Conservation (phyloP, 30 jellyfish, hydroid and myxozoan genomes). For the Aurelia coerulea region DNA sequence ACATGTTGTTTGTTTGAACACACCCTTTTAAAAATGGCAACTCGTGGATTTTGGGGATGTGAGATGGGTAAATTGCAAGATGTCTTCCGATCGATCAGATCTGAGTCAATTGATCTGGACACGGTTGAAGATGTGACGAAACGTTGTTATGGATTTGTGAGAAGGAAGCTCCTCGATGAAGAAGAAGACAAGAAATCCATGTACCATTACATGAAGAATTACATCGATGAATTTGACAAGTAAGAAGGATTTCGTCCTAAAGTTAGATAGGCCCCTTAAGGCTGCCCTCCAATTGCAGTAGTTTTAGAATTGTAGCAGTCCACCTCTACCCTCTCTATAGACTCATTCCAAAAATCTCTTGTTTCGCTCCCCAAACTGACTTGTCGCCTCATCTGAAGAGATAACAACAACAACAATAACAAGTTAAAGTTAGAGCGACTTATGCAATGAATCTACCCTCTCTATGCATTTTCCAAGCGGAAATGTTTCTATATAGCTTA, state of each 20-base stretch:
- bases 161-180: conserved; percentile 67
- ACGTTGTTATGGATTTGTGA: conserved; percentile 87
- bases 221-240: conserved; percentile 97
- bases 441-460: no score
- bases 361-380: no score
- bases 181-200: conserved; percentile 58
- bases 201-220: conserved; percentile 84
- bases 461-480: background rate
- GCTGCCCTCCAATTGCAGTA: no score
- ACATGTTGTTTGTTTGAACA: conserved; percentile 89
- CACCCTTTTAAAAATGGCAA: conserved; percentile 94
- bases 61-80: conserved; percentile 94
- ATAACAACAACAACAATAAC: no score
- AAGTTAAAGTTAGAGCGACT: no score
- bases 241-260: background rate
- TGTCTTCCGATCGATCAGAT: conserved; percentile 88
- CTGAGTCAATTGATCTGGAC: conserved; percentile 84
- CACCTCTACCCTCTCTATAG: no score
- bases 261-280: no score
- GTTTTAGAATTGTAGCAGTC: no score
- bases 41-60: conserved; percentile 99
- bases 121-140: conserved; percentile 89
- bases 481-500: background rate
- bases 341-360: no score
- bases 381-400: no score